Base-by-base conservation (phyloP, 2,888 invertebrate genomes). In the Spisula subtruncata region DNA sequence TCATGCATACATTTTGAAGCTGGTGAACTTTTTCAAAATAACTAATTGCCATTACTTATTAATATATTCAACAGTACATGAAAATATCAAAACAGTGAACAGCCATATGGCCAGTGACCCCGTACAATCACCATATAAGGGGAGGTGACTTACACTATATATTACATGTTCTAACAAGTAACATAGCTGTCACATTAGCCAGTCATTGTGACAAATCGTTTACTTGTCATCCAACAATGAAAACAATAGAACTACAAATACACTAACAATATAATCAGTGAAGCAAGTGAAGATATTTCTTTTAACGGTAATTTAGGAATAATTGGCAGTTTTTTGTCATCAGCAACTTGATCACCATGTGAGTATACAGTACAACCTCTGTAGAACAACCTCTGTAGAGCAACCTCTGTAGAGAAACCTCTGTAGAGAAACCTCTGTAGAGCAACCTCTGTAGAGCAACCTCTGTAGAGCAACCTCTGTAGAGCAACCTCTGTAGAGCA, bases 101-200 rank as follows among this genome's bases (percentile, higher is more conserved):
- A 16, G 14, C n/a, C 75, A 32, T 10, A 35, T 75, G 75, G 75
- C 14, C 75, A 75, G 29, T 75, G 75, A 75, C 60, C 60, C 60
- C 60, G 60, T 25, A n/a, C 25, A n/a, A 25, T 4, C 25, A 6
- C 10, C n/a, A 66, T 8, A 66, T 25, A 66, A n/a, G 25, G 60
- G 60, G n/a, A n/a, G n/a, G n/a, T n/a, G 60, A 25, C 25, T 66
- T 12, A 41, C 41, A 41, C 41, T 41, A 8, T 41, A 66, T 66
- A 66, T 66, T 66, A 66, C 60, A 66, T 66, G 60, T 66, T 25
- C 1, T 66, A 66, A 25, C 60, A 25, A 66, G 60, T 66, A 25
- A 66, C 20, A 66, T 25, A 66, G 60, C 60, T 66, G 60, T 66
- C 60, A 66, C 20, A 60, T 60, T 60, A 66, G 25, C 60, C 60